Conservation (phyloP, 2,113 vertebrate genomes). For the cattle (Bos taurus) region DNA sequence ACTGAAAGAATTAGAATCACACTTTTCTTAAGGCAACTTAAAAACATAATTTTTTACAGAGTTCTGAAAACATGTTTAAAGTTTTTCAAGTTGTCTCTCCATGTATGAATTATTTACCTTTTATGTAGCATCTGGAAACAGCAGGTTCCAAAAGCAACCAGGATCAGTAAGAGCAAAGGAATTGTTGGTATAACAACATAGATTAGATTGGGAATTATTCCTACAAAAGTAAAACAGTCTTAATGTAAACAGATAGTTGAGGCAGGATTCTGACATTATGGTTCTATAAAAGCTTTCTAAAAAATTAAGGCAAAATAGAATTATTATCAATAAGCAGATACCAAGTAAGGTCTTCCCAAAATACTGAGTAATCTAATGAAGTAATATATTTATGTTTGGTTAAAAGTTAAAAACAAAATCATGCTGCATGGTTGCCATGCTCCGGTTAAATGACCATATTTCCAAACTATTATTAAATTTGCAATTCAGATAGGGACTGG, state of each 20-base stretch:
- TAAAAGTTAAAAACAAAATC: slow-evolving; percentile 24
- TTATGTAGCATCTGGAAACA: slow-evolving; percentile 94
- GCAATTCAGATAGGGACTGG: not conserved
- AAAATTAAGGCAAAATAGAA: not conserved
- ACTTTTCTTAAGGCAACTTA: not conserved
- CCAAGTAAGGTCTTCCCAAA: not conserved
- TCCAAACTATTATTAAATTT: slow-evolving; percentile 31
- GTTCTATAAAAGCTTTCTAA: not conserved
- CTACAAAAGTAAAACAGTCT: slow-evolving; percentile 77
- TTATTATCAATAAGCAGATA: not conserved
- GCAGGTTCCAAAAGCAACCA: slow-evolving; percentile 95
- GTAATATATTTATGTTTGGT: not conserved
- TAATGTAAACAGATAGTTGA: not conserved
- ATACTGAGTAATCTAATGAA: not conserved
- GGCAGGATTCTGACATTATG: not conserved
- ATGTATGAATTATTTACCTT: slow-evolving; percentile 81
- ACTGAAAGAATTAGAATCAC: not conserved
- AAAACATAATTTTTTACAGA: not conserved
- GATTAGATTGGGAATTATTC: slow-evolving; percentile 91
- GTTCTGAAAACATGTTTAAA: not conserved
- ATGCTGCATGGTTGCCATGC: not conserved
- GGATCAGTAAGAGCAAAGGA: slow-evolving; percentile 93
- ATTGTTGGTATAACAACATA: slow-evolving; percentile 97
- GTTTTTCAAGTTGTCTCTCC: not conserved
- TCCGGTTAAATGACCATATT: not conserved